Evolutionary conservation across 2,888 invertebrate species (phyloP), one percentile per base, ranked within the genome.

Genomic region (Protodeltote pygarga): DNA sequence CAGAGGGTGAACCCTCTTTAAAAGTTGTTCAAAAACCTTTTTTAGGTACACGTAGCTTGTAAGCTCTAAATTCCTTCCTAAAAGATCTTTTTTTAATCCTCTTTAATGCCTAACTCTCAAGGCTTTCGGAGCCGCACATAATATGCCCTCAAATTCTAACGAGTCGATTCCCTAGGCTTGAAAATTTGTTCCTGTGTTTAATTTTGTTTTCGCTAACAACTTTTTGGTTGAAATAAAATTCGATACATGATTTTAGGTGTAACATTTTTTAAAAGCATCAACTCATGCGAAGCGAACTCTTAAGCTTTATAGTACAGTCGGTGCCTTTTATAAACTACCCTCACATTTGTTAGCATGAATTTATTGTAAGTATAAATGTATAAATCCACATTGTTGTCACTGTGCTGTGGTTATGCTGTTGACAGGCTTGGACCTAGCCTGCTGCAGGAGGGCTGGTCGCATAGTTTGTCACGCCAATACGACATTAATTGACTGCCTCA

Each of bases 121-220:
- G 14, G 17, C 16, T 27, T 19, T 3, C n/a, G 44, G 32, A 21
- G 32, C 40, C 25, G 27, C 23, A 31, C 40, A 50, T 66, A 40
- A 55, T 44, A 44, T 17, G 25, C 48, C 67, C 14, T 40, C 19
- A 58, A 57, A 52, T 19, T 21, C 21, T 39, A 15, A 2, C 16
- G 15, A 34, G 15, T 34, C 33, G 9, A 65, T 29, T 53, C 45
- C 41, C 35, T 9, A 29, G 34, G 20, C 31, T 23, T 40, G 13
- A 28, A 45, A 41, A 49, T 44, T 32, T 24, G 17, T 55, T 64
- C 19, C 25, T n/a, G 16, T 40, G 28, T 62, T 51, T 55, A 66
- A 66, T 62, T 62, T 51, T 48, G 35, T 44, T 48, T 49, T 14
- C 15, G 29, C 25, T 15, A 3, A 3, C n/a, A 47, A 17, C 42